phyloP scores from a whole-genome alignment of 35 echinoderm and acorn worm species.

The Lytechinus variegatus region DNA sequence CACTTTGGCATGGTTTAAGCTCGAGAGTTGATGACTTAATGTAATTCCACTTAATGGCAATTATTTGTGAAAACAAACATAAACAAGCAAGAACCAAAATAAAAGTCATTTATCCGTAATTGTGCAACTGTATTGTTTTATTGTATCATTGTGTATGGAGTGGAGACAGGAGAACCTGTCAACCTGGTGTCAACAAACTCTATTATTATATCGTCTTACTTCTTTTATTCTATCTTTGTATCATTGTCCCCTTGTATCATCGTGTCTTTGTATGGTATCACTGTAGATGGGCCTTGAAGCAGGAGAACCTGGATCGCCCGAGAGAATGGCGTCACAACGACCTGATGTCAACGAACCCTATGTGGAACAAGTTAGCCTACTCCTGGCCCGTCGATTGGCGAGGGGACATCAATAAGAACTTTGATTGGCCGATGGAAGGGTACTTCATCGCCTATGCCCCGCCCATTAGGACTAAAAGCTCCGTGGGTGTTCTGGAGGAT shows the following conservation, averaged over 20 bases:
- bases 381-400: conserved; percentile 89
- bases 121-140: no score
- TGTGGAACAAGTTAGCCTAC: conserved; percentile 96
- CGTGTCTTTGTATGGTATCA: neutral
- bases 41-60: no score
- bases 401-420: conserved; percentile 89
- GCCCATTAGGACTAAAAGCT: conserved; percentile 70
- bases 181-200: no score
- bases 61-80: no score
- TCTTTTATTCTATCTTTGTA: no score
- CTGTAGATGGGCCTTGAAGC: conserved; percentile 93
- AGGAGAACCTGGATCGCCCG: conserved; percentile 82
- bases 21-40: no score
- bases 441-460: conserved; percentile 95
- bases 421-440: conserved; percentile 99
- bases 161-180: no score
- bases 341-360: conserved; percentile 78
- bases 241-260: neutral
- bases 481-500: neutral
- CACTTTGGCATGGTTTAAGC: no score
- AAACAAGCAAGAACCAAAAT: no score
- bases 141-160: no score
- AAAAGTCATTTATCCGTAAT: no score
- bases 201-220: no score
- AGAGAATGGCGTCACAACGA: conserved; percentile 96